Evolutionary conservation across 2,888 invertebrate genomes (phyloP).

Genomic region (Microctonus aethiopoides): DNA sequence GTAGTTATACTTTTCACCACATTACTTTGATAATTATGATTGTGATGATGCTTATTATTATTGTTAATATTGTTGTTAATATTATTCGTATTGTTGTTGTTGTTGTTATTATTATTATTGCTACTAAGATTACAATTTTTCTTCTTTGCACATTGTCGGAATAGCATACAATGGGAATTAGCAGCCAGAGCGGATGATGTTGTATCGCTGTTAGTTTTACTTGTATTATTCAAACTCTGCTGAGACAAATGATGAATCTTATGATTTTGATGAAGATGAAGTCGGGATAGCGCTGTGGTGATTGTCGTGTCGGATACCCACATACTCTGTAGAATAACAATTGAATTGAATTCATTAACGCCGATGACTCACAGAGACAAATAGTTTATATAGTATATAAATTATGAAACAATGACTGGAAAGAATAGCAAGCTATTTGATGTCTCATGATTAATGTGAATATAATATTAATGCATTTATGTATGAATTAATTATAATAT

Average conservation of each 20-base stretch:
- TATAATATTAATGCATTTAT: neutral
- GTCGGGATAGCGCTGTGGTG: slow-evolving; percentile 63
- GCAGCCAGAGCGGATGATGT: slow-evolving; percentile 31
- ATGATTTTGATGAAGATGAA: slow-evolving; percentile 63
- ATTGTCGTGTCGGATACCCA: slow-evolving; percentile 71
- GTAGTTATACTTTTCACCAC: slow-evolving; percentile 31
- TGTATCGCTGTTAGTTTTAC: neutral
- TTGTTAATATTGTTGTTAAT: slow-evolving; percentile 43
- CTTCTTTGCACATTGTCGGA: slow-evolving; percentile 48
- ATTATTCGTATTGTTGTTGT: slow-evolving; percentile 39
- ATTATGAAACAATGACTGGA: slow-evolving; percentile 1
- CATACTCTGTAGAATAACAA: slow-evolving; percentile 66
- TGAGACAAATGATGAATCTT: slow-evolving; percentile 63
- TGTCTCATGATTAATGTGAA: slow-evolving; percentile 1
- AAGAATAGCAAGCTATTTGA: neutral
- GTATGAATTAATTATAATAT: too few relatives aligned
- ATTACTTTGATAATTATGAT: slow-evolving; percentile 41
- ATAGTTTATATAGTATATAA: slow-evolving; percentile 4
- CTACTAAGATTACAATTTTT: slow-evolving; percentile 51
- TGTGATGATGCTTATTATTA: slow-evolving; percentile 48
- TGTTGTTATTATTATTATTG: slow-evolving; percentile 41
- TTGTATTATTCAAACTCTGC: slow-evolving; percentile 51
- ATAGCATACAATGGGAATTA: slow-evolving; percentile 45
- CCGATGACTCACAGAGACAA: slow-evolving; percentile 24
- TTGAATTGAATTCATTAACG: slow-evolving; percentile 23